These are phyloP conservation scores for Chlorospingus semifuscus DNA, from an alignment of 2,797 vertebrate species.

Conservation along the genomic window DNA sequence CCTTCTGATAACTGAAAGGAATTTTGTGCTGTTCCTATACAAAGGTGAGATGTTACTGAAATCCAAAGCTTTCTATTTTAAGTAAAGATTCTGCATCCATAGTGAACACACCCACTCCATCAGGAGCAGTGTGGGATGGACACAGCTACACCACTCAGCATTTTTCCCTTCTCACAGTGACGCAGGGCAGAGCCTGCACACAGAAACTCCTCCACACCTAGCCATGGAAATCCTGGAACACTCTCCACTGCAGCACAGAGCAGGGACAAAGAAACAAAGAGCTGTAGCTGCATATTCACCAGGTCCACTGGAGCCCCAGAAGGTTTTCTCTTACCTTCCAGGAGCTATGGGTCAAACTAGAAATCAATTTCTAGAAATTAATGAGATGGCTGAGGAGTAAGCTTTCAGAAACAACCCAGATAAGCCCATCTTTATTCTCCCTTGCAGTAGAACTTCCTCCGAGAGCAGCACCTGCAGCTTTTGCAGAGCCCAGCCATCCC, in stretches of 20 bases:
- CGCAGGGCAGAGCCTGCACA: background rate
- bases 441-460: background rate
- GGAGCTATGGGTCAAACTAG: background rate
- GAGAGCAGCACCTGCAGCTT: background rate
- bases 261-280: background rate
- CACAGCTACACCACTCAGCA: too few relatives aligned
- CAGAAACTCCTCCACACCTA: background rate
- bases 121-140: background rate
- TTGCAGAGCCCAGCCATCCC: background rate
- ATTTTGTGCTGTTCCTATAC: background rate
- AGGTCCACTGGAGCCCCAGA: background rate
- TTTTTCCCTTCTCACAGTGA: background rate
- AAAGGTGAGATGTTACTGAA: background rate
- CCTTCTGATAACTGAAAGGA: background rate
- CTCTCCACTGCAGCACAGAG: accelerated
- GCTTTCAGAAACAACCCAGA: background rate
- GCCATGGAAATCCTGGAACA: background rate
- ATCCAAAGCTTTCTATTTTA: background rate
- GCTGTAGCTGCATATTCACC: background rate
- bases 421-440: background rate
- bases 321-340: background rate
- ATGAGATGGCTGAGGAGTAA: background rate
- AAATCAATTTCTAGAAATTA: background rate
- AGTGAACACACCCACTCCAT: accelerated
- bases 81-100: background rate